Evolutionary conservation across 2,888 invertebrate genomes (phyloP).

Genomic region (Ormyrus labotus): DNA sequence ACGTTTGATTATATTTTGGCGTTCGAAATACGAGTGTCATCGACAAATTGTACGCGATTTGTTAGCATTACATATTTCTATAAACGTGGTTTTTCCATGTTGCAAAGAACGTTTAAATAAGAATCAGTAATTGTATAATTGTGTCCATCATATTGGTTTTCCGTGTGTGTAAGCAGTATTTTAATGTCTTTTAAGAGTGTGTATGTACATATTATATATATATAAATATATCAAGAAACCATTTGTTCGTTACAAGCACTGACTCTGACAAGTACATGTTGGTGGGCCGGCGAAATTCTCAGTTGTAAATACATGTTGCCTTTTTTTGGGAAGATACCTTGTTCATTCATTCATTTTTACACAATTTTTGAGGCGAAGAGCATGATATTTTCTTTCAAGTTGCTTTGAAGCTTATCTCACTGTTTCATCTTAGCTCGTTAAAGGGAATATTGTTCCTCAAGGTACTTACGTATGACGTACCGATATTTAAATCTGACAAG

Average conservation of each 20-base stretch:
- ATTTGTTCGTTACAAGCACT: slow-evolving; percentile 50
- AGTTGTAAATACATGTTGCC: slow-evolving; percentile 33
- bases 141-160: slow-evolving; percentile 66
- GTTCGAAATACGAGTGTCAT: neutral
- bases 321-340: slow-evolving; percentile 31
- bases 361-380: slow-evolving; percentile 49
- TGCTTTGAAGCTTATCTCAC: slow-evolving; percentile 58
- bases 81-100: slow-evolving; percentile 14
- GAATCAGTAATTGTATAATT: slow-evolving; percentile 68
- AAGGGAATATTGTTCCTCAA: slow-evolving; percentile 41
- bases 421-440: slow-evolving; percentile 39
- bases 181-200: slow-evolving; percentile 48
- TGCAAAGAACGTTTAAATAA: slow-evolving; percentile 10
- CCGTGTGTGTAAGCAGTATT: slow-evolving; percentile 48
- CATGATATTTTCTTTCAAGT: slow-evolving; percentile 58
- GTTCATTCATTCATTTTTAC: slow-evolving; percentile 45
- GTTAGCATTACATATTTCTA: neutral
- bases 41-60: slow-evolving; percentile 5
- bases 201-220: slow-evolving; percentile 28
- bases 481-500: slow-evolving; percentile 18
- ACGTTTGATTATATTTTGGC: neutral
- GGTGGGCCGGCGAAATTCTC: slow-evolving; percentile 65
- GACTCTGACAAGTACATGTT: slow-evolving; percentile 62
- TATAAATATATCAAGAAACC: slow-evolving; percentile 1
- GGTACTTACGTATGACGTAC: slow-evolving; percentile 1